phyloP scores from a whole-genome alignment of 2,888 invertebrate genomes.

The Chloroclystis v-ata region DNA sequence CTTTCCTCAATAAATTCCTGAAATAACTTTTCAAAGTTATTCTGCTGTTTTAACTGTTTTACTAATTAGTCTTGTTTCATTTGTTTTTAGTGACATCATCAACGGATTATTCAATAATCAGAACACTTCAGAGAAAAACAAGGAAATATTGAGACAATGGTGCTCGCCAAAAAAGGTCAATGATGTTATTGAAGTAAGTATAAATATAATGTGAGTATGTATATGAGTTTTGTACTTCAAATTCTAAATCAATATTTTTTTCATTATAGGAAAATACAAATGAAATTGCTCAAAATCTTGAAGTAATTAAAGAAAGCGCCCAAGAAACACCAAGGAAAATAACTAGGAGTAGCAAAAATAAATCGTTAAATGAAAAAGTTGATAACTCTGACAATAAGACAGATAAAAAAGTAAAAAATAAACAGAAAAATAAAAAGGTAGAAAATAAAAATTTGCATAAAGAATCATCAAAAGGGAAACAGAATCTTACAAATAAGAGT shows the following conservation, averaged over 20 bases:
- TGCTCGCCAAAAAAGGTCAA: constrained; percentile 47
- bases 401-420: neutral
- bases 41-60: too few species aligned
- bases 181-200: neutral
- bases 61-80: too few species aligned
- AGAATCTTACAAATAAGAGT: too few species aligned
- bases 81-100: constrained; percentile 44
- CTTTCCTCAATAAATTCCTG: too few species aligned
- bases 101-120: constrained; percentile 41
- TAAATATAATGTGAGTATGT: neutral
- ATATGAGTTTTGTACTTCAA: too few species aligned
- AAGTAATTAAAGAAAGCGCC: neutral
- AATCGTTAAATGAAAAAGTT: neutral
- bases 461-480: too few species aligned
- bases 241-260: too few species aligned
- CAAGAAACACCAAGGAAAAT: constrained; percentile 7
- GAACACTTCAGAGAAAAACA: constrained; percentile 37
- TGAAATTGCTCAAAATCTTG: too few species aligned
- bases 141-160: constrained; percentile 44
- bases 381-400: neutral
- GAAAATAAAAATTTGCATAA: too few species aligned
- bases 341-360: neutral
- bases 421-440: too few species aligned
- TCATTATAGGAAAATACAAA: constrained; percentile 8
- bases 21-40: too few species aligned